Evolutionary conservation across 2,113 vertebrate species (phyloP), one percentile per base, ranked within the genome.

Genomic region (Cyphomyrus plagiostoma): DNA sequence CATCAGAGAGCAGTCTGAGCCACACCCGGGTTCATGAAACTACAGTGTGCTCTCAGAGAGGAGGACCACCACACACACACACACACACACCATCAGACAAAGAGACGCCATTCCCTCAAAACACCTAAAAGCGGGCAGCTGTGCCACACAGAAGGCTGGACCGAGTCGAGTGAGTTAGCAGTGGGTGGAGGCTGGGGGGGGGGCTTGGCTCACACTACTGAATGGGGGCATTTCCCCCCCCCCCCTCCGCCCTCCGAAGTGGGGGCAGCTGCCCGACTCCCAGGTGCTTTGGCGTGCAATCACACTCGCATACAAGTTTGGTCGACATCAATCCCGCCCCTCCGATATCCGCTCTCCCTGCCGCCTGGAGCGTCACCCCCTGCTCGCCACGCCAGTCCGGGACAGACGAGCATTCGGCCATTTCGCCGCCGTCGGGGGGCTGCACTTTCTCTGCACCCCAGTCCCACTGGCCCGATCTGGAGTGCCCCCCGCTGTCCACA

Each of bases 1-100:
- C 89, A 91, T 35, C 88, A 58, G 74, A 89, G n/a, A 88, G 62
- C 46, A 89, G 88, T 82, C 26, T 82, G 46, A 62, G 77, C 77
- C 48, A 50, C 49, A 80, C 62, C 88, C 70, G 30, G 46, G 23
- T 30, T 84, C 70, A 17, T 10, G 17, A 83, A 83, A 46, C 80
- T 45, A 21, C 17, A 23, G 45, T 45, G 80, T 21, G 42, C 42
- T 83, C 19, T 23, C 8, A 83, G 80, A 83, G 42, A 83, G 19
- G 19, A 39, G 10, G 42, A 83, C 39, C 3, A 35, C 23, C 62
- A 30, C 66, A 66, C 66, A 70, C 66, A 70, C 70, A 39, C 70
- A 62, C 62, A 70, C n/a, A 70, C 62, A 26, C 1, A 70, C 23
- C 1, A 35, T 35, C 66, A 74, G 66, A 74, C 66, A 74, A 17